Evolutionary conservation across 2,797 vertebrate genomes (phyloP).

Genomic region (Oryzias sinensis): DNA sequence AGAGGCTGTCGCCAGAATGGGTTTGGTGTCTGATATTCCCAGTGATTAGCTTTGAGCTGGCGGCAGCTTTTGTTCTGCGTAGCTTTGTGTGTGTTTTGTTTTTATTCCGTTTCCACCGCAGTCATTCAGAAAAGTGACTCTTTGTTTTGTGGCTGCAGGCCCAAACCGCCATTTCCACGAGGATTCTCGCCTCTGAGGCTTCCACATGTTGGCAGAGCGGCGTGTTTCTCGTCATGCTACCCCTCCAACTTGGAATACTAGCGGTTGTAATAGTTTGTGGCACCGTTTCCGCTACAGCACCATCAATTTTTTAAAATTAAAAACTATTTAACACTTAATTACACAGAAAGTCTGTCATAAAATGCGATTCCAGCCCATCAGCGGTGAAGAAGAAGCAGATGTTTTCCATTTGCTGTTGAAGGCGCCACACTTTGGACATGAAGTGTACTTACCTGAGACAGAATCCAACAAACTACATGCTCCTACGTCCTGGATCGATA

Average conservation of each 20-base stretch:
- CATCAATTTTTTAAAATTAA: conserved; percentile 31
- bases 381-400: conserved; percentile 17
- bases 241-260: conserved; percentile 24
- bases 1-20: conserved; percentile 43
- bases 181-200: conserved; percentile 26
- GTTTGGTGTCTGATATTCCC: conserved; percentile 63
- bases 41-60: conserved; percentile 66
- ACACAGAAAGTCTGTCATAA: neutral
- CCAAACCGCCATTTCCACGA: conserved; percentile 26
- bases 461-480: neutral
- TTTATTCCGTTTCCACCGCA: conserved; percentile 41
- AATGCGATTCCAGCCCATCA: conserved; percentile 21
- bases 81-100: conserved; percentile 33
- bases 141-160: conserved; percentile 16
- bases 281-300: conserved; percentile 12
- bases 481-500: no score
- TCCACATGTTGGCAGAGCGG: conserved; percentile 33
- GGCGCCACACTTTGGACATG: neutral
- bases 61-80: conserved; percentile 43
- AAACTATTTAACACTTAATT: conserved; percentile 27
- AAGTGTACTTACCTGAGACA: conserved; percentile 4
- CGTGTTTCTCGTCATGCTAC: neutral
- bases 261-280: conserved; percentile 10
- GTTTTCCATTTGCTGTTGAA: conserved; percentile 13
- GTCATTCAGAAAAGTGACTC: conserved; percentile 42